Evolutionary conservation across 2,888 invertebrate genomes (phyloP), one percentile per base, ranked within the genome.

Genomic region (Drosophila cognata): DNA sequence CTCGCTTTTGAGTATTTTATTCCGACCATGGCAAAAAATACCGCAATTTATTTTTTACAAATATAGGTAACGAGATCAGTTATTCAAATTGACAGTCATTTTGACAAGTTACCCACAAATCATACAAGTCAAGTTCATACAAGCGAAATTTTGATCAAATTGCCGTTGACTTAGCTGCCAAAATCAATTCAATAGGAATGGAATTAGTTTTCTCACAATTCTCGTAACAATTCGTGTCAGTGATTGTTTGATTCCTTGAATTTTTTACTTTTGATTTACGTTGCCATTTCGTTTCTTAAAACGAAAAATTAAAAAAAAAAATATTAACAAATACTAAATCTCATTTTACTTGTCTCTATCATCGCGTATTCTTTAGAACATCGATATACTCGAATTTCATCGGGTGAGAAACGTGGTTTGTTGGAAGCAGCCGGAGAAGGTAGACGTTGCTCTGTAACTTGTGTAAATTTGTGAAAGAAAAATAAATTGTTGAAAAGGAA

Each of bases 401-500:
- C 79, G 74, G 43, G 62, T 65, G 50, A 79, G 82, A 74, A 87
- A 88, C 87, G 87, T 88, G 87, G 87, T 90, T 89, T 88, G 90
- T 90, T 88, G 89, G 87, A 90, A 88, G 91, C 87, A 90, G 89
- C 81, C 77, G 91, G 89, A 89, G 87, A 87, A 87, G 86, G 77
- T 74, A 80, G 89, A 90, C 87, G 87, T 87, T 87, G 89, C 87
- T 79, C 80, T 87, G 84, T 89, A 90, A 90, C 74, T 89, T 87
- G 88, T 80, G 82, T 87, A 81, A 88, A 83, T 81, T 87, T 73
- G 78, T 90, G 80, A 79, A 77, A 78, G 59, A 75, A 75, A 73
- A 77, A 60, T 64, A 79, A 88, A 88, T 84, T 82, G 80, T 84
- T 77, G 57, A 77, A 78, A 77, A 82, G 51, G 62, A 71, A 60